phyloP scores from a whole-genome alignment of 2,888 invertebrate genomes.

The Trissoscelio sp. region DNA sequence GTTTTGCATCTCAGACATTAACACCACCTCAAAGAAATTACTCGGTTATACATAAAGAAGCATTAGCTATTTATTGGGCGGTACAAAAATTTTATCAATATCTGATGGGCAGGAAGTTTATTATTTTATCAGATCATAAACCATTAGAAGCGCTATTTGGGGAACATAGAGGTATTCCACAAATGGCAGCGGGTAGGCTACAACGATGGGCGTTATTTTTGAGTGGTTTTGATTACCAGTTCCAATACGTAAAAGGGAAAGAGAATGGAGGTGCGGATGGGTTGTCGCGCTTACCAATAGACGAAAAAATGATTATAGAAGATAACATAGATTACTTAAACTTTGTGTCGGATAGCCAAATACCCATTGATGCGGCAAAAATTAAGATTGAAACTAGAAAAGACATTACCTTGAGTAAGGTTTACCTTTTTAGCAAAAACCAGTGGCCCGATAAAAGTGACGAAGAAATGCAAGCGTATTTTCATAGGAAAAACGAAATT shows the following conservation, averaged over 20 bases:
- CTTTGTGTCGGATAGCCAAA: no score
- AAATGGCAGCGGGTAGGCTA: conserved; percentile 30
- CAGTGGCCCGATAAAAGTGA: no score
- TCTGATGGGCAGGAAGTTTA: conserved; percentile 76
- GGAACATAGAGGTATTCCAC: conserved; percentile 34
- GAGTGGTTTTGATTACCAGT: conserved; percentile 21
- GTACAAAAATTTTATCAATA: conserved; percentile 78
- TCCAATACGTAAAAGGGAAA: conserved; percentile 33
- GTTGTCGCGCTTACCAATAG: conserved; percentile 4
- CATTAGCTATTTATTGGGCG: conserved; percentile 77
- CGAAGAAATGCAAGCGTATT: no score
- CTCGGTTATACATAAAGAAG: conserved; percentile 32
- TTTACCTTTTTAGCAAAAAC: no score
- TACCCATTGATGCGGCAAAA: no score
- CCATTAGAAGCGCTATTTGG: conserved; percentile 68
- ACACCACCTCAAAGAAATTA: conserved; percentile 76
- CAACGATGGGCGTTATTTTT: conserved; percentile 42
- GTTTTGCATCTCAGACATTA: conserved; percentile 74
- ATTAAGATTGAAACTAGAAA: neutral
- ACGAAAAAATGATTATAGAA: no score
- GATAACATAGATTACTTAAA: no score
- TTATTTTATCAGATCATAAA: conserved; percentile 75
- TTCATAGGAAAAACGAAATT: conserved; percentile 4
- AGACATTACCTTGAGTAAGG: conserved; percentile 3
- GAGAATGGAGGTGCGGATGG: conserved; percentile 40